Base-by-base conservation (phyloP, 2,113 vertebrate genomes). In the Tyto alba region DNA sequence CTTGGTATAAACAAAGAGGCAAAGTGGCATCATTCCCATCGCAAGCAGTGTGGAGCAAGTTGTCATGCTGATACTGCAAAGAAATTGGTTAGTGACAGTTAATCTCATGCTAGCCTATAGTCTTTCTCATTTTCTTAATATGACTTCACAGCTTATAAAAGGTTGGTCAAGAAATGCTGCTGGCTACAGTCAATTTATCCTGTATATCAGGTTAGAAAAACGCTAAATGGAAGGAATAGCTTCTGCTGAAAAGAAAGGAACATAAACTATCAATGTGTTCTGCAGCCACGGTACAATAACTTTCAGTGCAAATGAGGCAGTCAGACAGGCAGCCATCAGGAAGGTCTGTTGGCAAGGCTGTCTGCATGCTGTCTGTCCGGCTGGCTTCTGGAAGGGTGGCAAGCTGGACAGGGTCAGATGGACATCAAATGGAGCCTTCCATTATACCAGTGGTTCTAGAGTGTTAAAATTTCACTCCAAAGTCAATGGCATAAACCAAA, bases 1-100 rank as follows among this genome's bases (percentile, higher is more conserved):
- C 55, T 98, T 97, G 79, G 99, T 99, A 90, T 99, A 99, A 93
- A 99, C 62, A 68, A 98, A 95, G 59, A 99, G 98, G 92, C 99
- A 99, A 68, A 99, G 98, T 2, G 99, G 99, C 99, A 99, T 99
- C 99, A 99, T 99, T 36, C 99, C 99, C 97, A 99, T 94, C 38
- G 99, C 99, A 90, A 99, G 60, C 69, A 99, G 91, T 0, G 99
- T 99, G 69, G 99, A 99, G 52, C 99, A 99, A 21, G 99, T 98
- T 30, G 99, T 99, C 99, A 99, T 99, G 96, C 99, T 99, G 98
- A 99, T 90, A 50, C 99, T 99, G 98, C 32, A 97, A 98, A 92
- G 87, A 90, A 91, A 98, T 23, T 67, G 59, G 59, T 74, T 82
- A 64, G 22, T 92, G 88, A 75, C 34, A 59, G n/a, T 72, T 96